These are phyloP conservation scores for Dasyurus viverrinus DNA, from an alignment of 2,113 vertebrate genomes.

Conservation along the genomic window DNA sequence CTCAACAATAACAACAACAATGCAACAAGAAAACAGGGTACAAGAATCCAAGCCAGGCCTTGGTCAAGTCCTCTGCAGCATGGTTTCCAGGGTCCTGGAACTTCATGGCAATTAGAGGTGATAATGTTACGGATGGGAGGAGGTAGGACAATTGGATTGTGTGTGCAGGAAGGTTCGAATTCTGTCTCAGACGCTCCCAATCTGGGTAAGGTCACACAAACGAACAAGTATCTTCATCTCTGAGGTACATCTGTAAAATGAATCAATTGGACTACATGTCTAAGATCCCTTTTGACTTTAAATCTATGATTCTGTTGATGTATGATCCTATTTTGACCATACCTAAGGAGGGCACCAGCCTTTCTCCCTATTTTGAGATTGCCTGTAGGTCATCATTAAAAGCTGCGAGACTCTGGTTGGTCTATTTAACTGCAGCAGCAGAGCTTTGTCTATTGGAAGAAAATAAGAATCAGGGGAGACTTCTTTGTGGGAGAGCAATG, in stretches of 20 bases:
- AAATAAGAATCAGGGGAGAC: not conserved
- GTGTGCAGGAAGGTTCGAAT: not conserved
- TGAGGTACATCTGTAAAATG: too few relatives aligned
- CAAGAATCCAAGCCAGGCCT: not conserved
- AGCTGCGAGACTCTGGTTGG: not conserved
- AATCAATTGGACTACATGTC: too few relatives aligned
- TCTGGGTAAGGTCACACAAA: too few relatives aligned
- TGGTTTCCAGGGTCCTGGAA: not conserved
- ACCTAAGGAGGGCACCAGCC: not conserved
- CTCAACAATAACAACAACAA: not conserved
- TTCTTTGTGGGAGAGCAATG: not conserved
- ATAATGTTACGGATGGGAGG: not conserved
- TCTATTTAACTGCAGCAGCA: not conserved
- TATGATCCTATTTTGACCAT: not conserved
- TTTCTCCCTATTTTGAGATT: not conserved
- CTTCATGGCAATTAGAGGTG: not conserved
- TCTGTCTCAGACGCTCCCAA: too few relatives aligned
- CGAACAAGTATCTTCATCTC: too few relatives aligned
- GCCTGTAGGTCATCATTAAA: not conserved
- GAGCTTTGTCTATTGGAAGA: not conserved
- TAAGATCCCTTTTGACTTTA: too few relatives aligned
- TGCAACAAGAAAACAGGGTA: not conserved
- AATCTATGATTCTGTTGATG: too few relatives aligned
- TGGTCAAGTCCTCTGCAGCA: not conserved
- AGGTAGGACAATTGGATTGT: not conserved